Percentiles rank a stretch among this genome's conserved stretches.
Evolutionary conservation across 2,113 vertebrate species (phyloP).

Genomic region (Anolis carolinensis): DNA sequence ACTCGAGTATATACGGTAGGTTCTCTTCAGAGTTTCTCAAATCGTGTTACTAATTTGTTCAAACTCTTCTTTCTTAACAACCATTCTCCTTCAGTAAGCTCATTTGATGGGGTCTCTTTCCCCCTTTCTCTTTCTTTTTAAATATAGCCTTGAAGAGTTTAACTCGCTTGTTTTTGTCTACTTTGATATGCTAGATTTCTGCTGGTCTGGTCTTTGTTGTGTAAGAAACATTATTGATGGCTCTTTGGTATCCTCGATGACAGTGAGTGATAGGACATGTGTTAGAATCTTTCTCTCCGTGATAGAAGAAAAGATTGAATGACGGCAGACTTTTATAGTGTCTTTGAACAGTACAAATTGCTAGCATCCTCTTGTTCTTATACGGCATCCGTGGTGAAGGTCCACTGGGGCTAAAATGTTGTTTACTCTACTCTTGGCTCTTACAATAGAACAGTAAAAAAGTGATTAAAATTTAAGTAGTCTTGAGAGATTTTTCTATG

Average conservation of each 20-base stretch:
- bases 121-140: constrained; percentile 24
- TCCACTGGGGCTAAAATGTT: constrained; percentile 62
- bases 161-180: constrained; percentile 30
- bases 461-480: constrained; percentile 76
- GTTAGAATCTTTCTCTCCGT: constrained; percentile 48
- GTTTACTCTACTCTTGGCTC: constrained; percentile 72
- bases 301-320: constrained; percentile 50
- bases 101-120: constrained; percentile 30
- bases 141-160: constrained; percentile 39
- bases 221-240: constrained; percentile 46
- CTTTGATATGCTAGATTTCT: constrained; percentile 22
- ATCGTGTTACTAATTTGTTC: constrained; percentile 48
- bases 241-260: constrained; percentile 43
- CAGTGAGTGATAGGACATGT: constrained; percentile 44
- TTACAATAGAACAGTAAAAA: constrained; percentile 70
- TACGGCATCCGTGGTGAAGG: constrained; percentile 51
- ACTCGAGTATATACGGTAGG: no score
- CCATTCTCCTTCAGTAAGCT: constrained; percentile 56
- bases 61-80: constrained; percentile 33
- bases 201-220: constrained; percentile 30
- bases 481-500: constrained; percentile 65
- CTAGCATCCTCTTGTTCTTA: constrained; percentile 52
- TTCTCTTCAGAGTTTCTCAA: constrained; percentile 13
- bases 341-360: constrained; percentile 63
- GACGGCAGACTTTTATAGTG: constrained; percentile 57